A percentile compares a stretch with the other conserved stretches of the same genome.
Conservation (phyloP, 2,113 vertebrate genomes). For the Oryzias melastigma region DNA sequence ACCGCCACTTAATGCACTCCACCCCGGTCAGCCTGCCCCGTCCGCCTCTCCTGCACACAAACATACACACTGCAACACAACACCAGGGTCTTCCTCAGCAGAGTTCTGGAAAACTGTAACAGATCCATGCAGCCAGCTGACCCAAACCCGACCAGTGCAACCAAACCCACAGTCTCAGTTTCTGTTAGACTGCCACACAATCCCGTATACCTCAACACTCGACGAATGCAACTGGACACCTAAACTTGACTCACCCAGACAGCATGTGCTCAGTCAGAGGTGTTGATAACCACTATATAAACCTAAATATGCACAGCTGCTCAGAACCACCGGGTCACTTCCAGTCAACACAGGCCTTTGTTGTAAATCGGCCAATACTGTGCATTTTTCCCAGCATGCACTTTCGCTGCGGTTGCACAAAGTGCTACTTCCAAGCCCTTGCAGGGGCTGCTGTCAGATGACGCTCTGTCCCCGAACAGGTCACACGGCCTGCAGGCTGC, state of each 20-base stretch:
- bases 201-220: constrained; percentile 50
- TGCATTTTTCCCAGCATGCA: constrained; percentile 24
- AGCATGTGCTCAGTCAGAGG: constrained; percentile 48
- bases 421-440: constrained; percentile 46
- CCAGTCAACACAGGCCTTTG: constrained; percentile 13
- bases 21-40: constrained; percentile 29
- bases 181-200: constrained; percentile 42
- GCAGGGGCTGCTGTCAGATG: constrained; percentile 29
- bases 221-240: constrained; percentile 59
- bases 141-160: constrained; percentile 53
- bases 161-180: constrained; percentile 49
- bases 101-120: constrained; percentile 42
- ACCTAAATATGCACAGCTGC: constrained; percentile 56
- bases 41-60: constrained; percentile 45
- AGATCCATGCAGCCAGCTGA: constrained; percentile 50
- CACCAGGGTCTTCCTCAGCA: constrained; percentile 56
- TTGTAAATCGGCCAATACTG: constrained; percentile 13
- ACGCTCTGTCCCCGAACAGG: constrained; percentile 22
- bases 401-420: constrained; percentile 37
- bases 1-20: constrained; percentile 63
- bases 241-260: constrained; percentile 48
- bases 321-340: constrained; percentile 39
- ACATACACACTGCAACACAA: constrained; percentile 60
- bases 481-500: constrained; percentile 24
- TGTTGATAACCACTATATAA: constrained; percentile 61